Conservation (phyloP, 2,797 vertebrate species). For the Fistularia tabacaria region DNA sequence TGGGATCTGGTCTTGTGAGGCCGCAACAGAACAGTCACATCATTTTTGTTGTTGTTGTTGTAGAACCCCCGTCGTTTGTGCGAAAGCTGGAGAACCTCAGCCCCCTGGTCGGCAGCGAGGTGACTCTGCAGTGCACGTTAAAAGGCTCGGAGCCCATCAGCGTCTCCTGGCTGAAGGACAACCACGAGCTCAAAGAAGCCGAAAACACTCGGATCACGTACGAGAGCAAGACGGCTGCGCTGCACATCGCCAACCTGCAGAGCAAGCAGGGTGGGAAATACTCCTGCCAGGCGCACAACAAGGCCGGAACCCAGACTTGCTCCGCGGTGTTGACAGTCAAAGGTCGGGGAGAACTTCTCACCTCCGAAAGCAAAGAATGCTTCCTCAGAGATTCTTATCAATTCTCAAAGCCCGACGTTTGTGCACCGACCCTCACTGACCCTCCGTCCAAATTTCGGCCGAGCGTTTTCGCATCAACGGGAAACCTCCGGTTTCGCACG, state of each 20-base stretch:
- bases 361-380: too few species aligned
- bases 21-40: background rate
- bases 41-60: slow-evolving; percentile 24
- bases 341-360: slow-evolving; percentile 79
- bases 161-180: slow-evolving; percentile 92
- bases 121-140: slow-evolving; percentile 85
- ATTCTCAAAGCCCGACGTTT: too few species aligned
- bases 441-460: too few species aligned
- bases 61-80: slow-evolving; percentile 92
- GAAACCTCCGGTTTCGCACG: too few species aligned
- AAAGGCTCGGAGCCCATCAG: slow-evolving; percentile 91
- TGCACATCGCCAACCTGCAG: slow-evolving; percentile 84
- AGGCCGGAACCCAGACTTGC: slow-evolving; percentile 92
- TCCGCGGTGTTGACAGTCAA: slow-evolving; percentile 88
- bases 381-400: too few species aligned
- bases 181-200: slow-evolving; percentile 88
- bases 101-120: slow-evolving; percentile 81
- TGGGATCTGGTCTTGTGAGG: too few species aligned
- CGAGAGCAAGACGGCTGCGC: slow-evolving; percentile 82
- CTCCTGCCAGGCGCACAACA: slow-evolving; percentile 94
- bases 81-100: slow-evolving; percentile 88
- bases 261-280: slow-evolving; percentile 90
- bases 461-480: too few species aligned
- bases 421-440: too few species aligned
- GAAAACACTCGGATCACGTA: slow-evolving; percentile 86